A percentile compares a stretch with the other conserved stretches of the same genome.
These are phyloP conservation scores for Sesia bembeciformis DNA, from an alignment of 2,888 invertebrate species.

Conservation along the genomic window DNA sequence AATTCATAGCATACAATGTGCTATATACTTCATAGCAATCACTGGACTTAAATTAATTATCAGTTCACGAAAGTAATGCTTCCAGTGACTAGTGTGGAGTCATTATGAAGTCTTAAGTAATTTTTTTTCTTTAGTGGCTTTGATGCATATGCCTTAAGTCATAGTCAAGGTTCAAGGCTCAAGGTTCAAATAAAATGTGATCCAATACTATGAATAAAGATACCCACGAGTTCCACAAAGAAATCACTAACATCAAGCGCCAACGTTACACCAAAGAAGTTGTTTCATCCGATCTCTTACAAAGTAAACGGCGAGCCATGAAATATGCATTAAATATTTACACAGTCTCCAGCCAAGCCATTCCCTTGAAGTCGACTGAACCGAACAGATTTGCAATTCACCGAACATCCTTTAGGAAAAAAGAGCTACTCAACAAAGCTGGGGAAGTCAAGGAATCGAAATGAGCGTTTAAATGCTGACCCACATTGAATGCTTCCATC, in stretches of 20 bases:
- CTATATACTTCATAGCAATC: no score
- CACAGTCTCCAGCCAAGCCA: slow-evolving; percentile 49
- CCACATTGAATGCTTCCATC: slow-evolving; percentile 1
- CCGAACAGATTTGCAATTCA: slow-evolving; percentile 69
- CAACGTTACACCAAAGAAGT: slow-evolving; percentile 32
- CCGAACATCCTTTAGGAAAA: slow-evolving; percentile 63
- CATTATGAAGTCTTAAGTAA: no score
- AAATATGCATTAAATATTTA: slow-evolving; percentile 73
- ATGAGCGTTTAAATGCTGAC: slow-evolving; percentile 18
- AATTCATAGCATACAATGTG: no score
- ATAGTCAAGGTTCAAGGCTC: no score
- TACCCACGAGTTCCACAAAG: background rate
- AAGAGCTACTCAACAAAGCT: slow-evolving; percentile 50
- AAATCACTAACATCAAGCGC: slow-evolving; percentile 17
- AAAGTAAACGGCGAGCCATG: slow-evolving; percentile 62
- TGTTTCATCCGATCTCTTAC: slow-evolving; percentile 55
- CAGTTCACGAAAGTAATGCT: no score
- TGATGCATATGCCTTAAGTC: no score
- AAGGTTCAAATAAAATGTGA: no score
- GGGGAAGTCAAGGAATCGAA: slow-evolving; percentile 45
- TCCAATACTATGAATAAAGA: no score
- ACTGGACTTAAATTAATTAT: no score
- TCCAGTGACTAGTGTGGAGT: no score
- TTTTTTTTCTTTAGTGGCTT: no score
- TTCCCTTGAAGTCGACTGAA: slow-evolving; percentile 62